phyloP scores from a whole-genome alignment of 2,113 vertebrate genomes.

The Silurus meridionalis region DNA sequence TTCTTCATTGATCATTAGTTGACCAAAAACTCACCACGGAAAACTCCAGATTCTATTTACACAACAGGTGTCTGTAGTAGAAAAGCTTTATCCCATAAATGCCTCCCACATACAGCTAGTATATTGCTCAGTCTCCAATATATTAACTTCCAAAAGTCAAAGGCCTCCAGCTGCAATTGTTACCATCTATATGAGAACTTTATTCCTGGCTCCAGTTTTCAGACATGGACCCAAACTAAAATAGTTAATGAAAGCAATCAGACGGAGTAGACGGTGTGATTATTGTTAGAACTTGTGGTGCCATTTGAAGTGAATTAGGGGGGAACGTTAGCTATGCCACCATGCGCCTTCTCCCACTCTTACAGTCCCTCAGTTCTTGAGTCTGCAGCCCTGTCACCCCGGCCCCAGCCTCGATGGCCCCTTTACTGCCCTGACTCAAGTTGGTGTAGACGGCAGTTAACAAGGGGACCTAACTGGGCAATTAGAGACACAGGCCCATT shows the following conservation, averaged over 20 bases:
- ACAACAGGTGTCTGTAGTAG: conserved; percentile 1
- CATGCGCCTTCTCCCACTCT: conserved; percentile 14
- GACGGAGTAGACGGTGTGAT: conserved; percentile 14
- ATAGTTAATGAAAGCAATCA: background rate
- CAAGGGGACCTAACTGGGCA: conserved; percentile 71
- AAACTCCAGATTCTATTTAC: background rate
- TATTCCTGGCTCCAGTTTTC: background rate
- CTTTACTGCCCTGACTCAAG: conserved; percentile 58
- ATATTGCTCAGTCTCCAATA: background rate
- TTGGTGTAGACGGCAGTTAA: conserved; percentile 68
- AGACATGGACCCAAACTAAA: background rate
- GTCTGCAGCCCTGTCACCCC: conserved; percentile 37
- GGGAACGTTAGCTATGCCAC: background rate
- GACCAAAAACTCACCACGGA: background rate
- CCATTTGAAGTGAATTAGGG: conserved; percentile 21
- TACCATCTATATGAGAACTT: conserved; percentile 14
- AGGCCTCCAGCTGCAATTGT: background rate
- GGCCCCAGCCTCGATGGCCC: conserved; percentile 54
- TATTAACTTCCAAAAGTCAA: conserved; percentile 3
- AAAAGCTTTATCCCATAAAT: background rate
- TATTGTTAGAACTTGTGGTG: conserved; percentile 24
- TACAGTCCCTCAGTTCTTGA: conserved; percentile 14
- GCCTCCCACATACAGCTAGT: background rate
- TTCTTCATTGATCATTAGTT: background rate
- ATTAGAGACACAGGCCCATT: conserved; percentile 75